A percentile compares a stretch with the other conserved stretches of the same genome.
Evolutionary conservation across 2,113 vertebrate genomes (phyloP).

Genomic region (Perccottus glenii): DNA sequence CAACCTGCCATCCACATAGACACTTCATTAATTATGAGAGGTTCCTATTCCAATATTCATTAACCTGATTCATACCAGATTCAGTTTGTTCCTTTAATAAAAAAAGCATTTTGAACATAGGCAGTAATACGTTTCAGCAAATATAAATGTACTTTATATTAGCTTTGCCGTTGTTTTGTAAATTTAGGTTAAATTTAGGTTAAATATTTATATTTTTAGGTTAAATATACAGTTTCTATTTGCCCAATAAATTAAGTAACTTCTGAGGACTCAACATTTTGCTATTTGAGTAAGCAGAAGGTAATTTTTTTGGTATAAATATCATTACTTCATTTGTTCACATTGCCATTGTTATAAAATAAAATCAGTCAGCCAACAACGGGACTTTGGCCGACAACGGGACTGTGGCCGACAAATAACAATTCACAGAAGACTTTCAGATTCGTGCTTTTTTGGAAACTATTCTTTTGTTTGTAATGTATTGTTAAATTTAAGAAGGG

Average conservation of each 20-base stretch:
- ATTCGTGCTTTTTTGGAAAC: conserved; percentile 17
- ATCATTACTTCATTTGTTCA: conserved; percentile 7
- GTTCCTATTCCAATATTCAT: conserved; percentile 33
- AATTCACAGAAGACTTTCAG: conserved; percentile 11
- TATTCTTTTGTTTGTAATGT: conserved; percentile 25
- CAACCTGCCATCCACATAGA: conserved; percentile 48
- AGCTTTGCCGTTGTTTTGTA: neutral
- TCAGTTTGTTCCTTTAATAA: conserved; percentile 42
- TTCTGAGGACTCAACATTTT: conserved; percentile 32
- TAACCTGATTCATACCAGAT: conserved; percentile 53
- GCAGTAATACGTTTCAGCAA: neutral
- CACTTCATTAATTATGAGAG: conserved; percentile 51
- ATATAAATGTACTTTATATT: neutral
- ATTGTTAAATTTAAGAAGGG: conserved; percentile 7
- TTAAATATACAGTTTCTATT: conserved; percentile 22
- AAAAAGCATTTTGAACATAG: neutral
- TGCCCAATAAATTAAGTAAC: conserved; percentile 34
- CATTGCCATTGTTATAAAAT: conserved; percentile 5
- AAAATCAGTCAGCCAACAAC: neutral
- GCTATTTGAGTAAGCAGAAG: conserved; percentile 44
- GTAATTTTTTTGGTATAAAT: conserved; percentile 18
- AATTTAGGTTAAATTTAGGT: conserved; percentile 24
- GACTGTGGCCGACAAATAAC: neutral
- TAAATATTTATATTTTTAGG: too few species aligned
- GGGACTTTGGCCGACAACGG: too few species aligned